Percentiles rank a stretch among this genome's conserved stretches.
phyloP scores from a whole-genome alignment of 2,797 vertebrate genomes.

The Pangasius macronema region DNA sequence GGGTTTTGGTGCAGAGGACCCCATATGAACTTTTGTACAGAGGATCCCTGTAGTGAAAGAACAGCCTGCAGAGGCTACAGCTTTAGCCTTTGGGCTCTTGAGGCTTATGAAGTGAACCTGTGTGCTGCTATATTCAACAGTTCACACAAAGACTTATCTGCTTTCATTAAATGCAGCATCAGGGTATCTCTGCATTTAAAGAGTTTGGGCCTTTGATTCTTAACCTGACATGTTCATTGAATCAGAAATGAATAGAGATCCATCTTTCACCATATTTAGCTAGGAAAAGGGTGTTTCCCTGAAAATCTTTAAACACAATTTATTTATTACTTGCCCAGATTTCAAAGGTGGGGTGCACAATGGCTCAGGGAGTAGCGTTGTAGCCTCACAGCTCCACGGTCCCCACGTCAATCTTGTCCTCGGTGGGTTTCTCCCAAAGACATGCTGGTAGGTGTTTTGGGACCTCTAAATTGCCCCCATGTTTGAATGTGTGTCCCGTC shows the following conservation, averaged over 20 bases:
- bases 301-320: neutral
- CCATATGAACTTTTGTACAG: constrained; percentile 40
- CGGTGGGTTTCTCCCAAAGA: neutral
- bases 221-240: constrained; percentile 9
- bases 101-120: constrained; percentile 29
- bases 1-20: constrained; percentile 35
- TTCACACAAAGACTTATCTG: constrained; percentile 27
- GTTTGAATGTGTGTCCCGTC: neutral
- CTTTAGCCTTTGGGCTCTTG: constrained; percentile 20
- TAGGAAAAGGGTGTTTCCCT: neutral
- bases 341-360: neutral
- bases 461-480: neutral
- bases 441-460: neutral
- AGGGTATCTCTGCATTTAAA: constrained; percentile 18
- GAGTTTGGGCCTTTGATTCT: constrained; percentile 19
- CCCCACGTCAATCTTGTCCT: neutral
- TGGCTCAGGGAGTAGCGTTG: neutral
- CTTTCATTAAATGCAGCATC: constrained; percentile 29
- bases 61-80: constrained; percentile 28
- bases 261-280: neutral
- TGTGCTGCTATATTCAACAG: constrained; percentile 32
- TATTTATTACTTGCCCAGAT: neutral
- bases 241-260: neutral
- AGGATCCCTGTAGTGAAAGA: constrained; percentile 20
- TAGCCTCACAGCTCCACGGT: neutral